A percentile compares a stretch with the other conserved stretches of the same genome.
These are phyloP conservation scores for Brachyalestes nurse DNA, from an alignment of 2,797 vertebrate species.

Conservation along the genomic window DNA sequence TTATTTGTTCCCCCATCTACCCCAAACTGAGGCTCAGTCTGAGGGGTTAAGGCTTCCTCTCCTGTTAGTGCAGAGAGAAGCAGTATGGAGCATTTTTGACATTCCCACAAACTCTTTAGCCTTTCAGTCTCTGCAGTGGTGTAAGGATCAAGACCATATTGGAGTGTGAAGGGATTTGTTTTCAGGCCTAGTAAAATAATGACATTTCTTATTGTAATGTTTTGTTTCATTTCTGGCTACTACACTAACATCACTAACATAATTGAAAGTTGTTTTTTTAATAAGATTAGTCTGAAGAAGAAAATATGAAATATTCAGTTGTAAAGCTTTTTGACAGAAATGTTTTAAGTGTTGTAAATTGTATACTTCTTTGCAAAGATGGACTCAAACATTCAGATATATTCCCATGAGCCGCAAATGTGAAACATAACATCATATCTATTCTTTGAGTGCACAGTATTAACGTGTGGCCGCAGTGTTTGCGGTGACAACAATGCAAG, in stretches of 20 bases:
- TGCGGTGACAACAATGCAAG: constrained; percentile 21
- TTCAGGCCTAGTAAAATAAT: constrained; percentile 1
- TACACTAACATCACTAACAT: background rate
- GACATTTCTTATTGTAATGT: background rate
- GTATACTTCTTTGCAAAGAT: background rate
- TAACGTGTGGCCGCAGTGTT: background rate
- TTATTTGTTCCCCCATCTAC: constrained; percentile 36
- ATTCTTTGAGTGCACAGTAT: background rate
- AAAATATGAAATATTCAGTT: background rate
- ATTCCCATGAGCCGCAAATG: constrained; percentile 37
- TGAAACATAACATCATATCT: background rate
- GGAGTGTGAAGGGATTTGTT: constrained; percentile 10
- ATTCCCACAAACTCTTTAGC: constrained; percentile 18
- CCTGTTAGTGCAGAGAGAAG: background rate
- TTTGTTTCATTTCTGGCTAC: background rate
- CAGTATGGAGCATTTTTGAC: constrained; percentile 10
- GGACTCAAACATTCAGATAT: constrained; percentile 32
- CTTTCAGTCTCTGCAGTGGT: background rate
- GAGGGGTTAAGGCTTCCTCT: background rate
- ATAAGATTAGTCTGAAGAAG: background rate
- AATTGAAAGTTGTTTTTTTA: background rate
- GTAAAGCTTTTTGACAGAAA: background rate
- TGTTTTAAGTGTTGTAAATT: background rate
- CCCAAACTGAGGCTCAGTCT: constrained; percentile 17
- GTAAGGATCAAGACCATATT: background rate